Evolutionary conservation across 2,113 vertebrate genomes (phyloP).

Genomic region (Sinocyclocheilus anshuiensis): DNA sequence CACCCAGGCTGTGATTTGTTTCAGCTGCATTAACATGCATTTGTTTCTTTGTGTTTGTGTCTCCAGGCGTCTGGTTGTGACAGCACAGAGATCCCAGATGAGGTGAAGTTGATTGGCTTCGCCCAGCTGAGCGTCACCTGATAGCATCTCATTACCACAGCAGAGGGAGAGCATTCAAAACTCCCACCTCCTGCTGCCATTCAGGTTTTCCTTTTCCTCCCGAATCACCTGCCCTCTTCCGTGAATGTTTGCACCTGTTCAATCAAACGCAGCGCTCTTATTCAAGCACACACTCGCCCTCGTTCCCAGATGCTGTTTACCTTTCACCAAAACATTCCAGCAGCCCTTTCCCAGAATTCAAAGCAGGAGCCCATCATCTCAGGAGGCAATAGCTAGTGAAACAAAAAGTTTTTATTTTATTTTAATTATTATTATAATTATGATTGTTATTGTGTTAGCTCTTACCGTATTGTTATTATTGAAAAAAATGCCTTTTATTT

Average conservation of each 20-base stretch:
- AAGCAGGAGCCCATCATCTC: slow-evolving; percentile 80
- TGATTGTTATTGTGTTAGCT: slow-evolving; percentile 64
- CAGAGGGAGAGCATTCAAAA: slow-evolving; percentile 56
- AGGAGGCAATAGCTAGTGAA: slow-evolving; percentile 86
- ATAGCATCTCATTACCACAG: slow-evolving; percentile 69
- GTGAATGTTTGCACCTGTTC: slow-evolving; percentile 39
- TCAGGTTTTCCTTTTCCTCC: slow-evolving; percentile 48
- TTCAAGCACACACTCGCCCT: neutral
- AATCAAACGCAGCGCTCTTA: slow-evolving; percentile 18
- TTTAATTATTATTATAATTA: slow-evolving; percentile 25
- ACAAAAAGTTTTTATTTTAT: slow-evolving; percentile 76
- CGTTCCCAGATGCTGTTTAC: neutral
- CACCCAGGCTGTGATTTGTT: neutral
- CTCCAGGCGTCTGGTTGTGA: slow-evolving; percentile 91
- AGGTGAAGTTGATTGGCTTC: slow-evolving; percentile 98
- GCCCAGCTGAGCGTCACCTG: slow-evolving; percentile 97
- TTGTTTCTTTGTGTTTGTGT: slow-evolving; percentile 51
- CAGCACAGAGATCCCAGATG: slow-evolving; percentile 90
- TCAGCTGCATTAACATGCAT: neutral
- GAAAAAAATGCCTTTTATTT: slow-evolving; percentile 59
- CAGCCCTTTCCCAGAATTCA: slow-evolving; percentile 58
- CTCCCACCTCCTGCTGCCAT: slow-evolving; percentile 58
- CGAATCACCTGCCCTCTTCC: slow-evolving; percentile 31
- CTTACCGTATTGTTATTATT: slow-evolving; percentile 65
- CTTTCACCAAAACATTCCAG: slow-evolving; percentile 65